Conservation (phyloP, 2,888 invertebrate genomes). For the Scelioninae gen. 2 region DNA sequence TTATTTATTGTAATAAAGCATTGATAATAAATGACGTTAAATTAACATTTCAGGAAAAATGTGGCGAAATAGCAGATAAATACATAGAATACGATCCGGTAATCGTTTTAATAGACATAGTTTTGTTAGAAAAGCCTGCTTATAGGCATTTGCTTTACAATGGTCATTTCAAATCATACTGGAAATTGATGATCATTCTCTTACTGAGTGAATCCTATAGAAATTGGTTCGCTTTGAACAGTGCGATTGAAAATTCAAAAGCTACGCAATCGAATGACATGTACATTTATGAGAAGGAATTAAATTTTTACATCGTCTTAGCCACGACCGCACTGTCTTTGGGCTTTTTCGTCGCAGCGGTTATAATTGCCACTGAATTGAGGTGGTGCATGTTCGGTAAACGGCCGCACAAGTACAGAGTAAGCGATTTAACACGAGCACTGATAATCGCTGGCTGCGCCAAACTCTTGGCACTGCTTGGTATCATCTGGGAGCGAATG, state of each 20-base stretch:
- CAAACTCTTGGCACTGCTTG: slow-evolving; percentile 71
- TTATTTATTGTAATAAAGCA: too few relatives aligned
- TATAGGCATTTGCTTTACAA: slow-evolving; percentile 92
- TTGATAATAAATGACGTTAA: too few relatives aligned
- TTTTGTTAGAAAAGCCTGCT: slow-evolving; percentile 87
- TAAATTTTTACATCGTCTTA: slow-evolving; percentile 71
- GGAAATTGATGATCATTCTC: slow-evolving; percentile 88
- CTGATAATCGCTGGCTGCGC: slow-evolving; percentile 72
- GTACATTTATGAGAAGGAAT: slow-evolving; percentile 64
- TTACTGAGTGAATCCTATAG: slow-evolving; percentile 89
- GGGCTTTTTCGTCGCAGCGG: slow-evolving; percentile 64
- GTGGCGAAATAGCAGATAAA: slow-evolving; percentile 87
- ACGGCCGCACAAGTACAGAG: slow-evolving; percentile 65
- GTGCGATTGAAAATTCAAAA: slow-evolving; percentile 39
- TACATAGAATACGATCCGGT: slow-evolving; percentile 95
- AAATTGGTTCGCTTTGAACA: slow-evolving; percentile 76
- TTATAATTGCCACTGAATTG: slow-evolving; percentile 68
- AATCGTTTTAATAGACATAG: slow-evolving; percentile 89
- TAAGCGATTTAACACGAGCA: slow-evolving; percentile 66
- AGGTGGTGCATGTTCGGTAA: slow-evolving; percentile 65
- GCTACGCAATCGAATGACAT: slow-evolving; percentile 14
- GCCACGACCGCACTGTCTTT: slow-evolving; percentile 68
- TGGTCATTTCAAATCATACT: slow-evolving; percentile 84
- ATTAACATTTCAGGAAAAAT: slow-evolving; percentile 79
- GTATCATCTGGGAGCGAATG: slow-evolving; percentile 71